Evolutionary conservation across 2,888 invertebrate genomes (phyloP), one percentile per base, ranked within the genome.

Genomic region (Eurytoma adleriae): DNA sequence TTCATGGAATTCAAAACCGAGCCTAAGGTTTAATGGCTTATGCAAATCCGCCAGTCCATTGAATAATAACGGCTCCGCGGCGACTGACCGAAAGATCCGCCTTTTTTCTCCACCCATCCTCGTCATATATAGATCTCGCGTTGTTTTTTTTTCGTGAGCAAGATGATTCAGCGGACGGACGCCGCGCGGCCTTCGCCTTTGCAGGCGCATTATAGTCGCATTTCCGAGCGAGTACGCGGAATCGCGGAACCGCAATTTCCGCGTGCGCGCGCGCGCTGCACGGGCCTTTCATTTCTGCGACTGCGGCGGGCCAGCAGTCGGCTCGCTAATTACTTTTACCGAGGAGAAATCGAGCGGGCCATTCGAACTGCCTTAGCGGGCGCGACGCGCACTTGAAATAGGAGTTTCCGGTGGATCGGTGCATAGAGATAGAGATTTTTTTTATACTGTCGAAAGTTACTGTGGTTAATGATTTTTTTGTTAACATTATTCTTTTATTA

Each of bases 221-320:
- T n/a, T n/a, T 70, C 13, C 48, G 59, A 50, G 20, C 61, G 61
- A 59, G 16, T n/a, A n/a, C 48, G 24, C 12, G 16, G 5, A 52
- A 62, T 0, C 20, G n/a, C 10, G 72, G 54, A 64, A 66, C 73
- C 73, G 64, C 73, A 73, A 73, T 73, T 56, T 66, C 66, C 73
- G 66, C 64, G 48, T 56, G n/a, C 56, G 12, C n/a, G n/a, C n/a
- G n/a, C n/a, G n/a, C n/a, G n/a, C n/a, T n/a, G 62, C 67, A 48
- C 57, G 48, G 20, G 59, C 50, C 75, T 61, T 68, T 68, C 68
- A 50, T 76, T 76, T 61, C 61, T 14, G 30, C 62, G 52, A 68
- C 59, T 50, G 18, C 40, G 40, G 59, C 59, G 67, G 68, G 68
- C 68, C 67, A 75, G 52, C 75, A 68, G 30, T 75, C 67, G 57